Base-by-base conservation (phyloP, 2,888 invertebrate species). In the Hemistola chrysoprasaria region DNA sequence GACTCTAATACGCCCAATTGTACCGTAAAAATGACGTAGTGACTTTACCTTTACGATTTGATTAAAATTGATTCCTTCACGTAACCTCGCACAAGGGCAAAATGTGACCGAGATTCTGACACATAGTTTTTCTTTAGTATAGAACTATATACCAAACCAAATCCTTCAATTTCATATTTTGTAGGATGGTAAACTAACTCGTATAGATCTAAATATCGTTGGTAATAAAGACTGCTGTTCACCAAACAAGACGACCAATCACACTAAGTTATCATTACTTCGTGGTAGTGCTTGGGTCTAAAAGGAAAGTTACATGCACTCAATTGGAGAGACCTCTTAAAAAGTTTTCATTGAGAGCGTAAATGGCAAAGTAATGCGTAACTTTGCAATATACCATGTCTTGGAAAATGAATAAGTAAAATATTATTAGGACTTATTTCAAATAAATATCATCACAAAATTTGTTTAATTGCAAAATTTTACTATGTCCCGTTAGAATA, bases 231-330 rank as follows among this genome's bases (percentile, higher is more conserved):
- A n/a, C n/a, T n/a, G n/a, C n/a, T 57, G 51, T 48, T 44, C 45
- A 40, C 50, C 49, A 52, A 67, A 67, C 57, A 59, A 57, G 64
- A 59, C 53, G 52, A 40, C 62, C 65, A 68, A 71, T 71, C 62
- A 62, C 58, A 63, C 56, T 58, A 71, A 74, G 67, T 73, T 74
- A 65, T 55, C 64, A 67, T 71, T 65, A 63, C 63, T 62, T 64
- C 49, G 53, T 59, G 63, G 57, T 47, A 40, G 37, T 33, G 50
- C 56, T 61, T 53, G 38, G 46, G 36, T 50, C 63, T 77, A 70
- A 78, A 73, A 76, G 75, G 56, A 74, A 82, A 80, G 78, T 80
- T 78, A 71, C 71, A 72, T 74, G 71, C 71, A 71, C 70, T 74
- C 68, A 71, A 75, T 74, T 65, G 63, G 56, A 65, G 60, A 62